A percentile compares a stretch with the other conserved stretches of the same genome.
These are phyloP conservation scores for Pimpla rufipes DNA, from an alignment of 2,888 invertebrate genomes.

Conservation along the genomic window DNA sequence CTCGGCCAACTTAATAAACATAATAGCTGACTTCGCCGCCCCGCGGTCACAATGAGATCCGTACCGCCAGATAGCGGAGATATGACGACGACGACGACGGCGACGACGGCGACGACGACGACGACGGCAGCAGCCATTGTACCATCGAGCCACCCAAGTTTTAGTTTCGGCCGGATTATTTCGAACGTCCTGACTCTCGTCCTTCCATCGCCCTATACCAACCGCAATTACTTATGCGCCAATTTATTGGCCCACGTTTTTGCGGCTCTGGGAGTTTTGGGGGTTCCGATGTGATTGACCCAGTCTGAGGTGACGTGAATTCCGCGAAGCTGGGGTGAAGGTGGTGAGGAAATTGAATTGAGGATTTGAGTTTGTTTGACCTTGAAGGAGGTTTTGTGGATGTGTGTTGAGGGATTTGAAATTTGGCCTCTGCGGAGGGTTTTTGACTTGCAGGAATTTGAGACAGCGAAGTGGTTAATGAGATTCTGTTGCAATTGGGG, in stretches of 20 bases:
- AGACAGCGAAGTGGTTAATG: too few species aligned
- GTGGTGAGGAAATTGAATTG: too few species aligned
- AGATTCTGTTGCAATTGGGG: too few species aligned
- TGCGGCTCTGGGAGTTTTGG: too few species aligned
- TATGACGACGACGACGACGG: constrained; percentile 76
- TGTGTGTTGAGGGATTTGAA: too few species aligned
- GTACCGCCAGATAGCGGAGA: constrained; percentile 80
- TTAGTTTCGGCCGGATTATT: constrained; percentile 76
- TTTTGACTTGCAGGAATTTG: too few species aligned
- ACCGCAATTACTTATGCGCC: constrained; percentile 26
- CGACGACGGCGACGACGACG: constrained; percentile 64
- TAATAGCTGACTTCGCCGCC: constrained; percentile 84
- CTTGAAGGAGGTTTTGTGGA: too few species aligned
- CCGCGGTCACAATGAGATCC: constrained; percentile 83
- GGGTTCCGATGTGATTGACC: too few species aligned
- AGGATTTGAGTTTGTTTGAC: too few species aligned
- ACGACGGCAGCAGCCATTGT: constrained; percentile 67
- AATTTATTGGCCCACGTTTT: constrained; percentile 20
- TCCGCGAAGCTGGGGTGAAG: too few species aligned
- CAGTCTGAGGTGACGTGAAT: too few species aligned
- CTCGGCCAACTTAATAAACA: constrained; percentile 84
- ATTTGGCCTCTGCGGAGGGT: too few species aligned
- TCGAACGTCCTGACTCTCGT: constrained; percentile 52
- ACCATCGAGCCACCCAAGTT: constrained; percentile 73
- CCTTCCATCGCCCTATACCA: constrained; percentile 7